Base-by-base conservation (phyloP, 2,888 invertebrate genomes). In the Gandaritis pyraliata region DNA sequence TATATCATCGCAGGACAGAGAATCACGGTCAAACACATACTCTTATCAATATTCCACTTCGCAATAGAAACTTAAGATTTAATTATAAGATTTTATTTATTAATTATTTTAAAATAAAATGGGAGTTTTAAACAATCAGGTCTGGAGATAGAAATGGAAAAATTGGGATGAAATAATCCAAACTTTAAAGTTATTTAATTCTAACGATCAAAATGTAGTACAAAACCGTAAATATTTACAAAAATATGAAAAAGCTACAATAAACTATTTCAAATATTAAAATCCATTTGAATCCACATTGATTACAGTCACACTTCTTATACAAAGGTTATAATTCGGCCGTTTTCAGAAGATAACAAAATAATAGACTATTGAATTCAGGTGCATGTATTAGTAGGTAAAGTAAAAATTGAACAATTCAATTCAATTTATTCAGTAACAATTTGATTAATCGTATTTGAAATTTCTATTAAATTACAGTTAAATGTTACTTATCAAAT, bases 11-110 rank as follows among this genome's bases (percentile, higher is more conserved):
- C 50, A 57, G 43, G 57, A 45, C 50, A 50, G 36, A 38, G 38
- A 38, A 36, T 4, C 12, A 50, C 47, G 46, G 58, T 51, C 12
- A 29, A 39, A 51, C 45, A 51, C 58, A 58, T 51, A 58, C 45
- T 52, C 46, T 46, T 11, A 4, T 39, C 11, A 30, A 18, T 11
- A 36, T n/a, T n/a, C 8, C 33, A 49, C 33, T 12, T 33, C 36
- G 15, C 48, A 36, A 47, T 48, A 30, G 6, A 30, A 48, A 30
- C 15, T 8, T 48, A 15, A 48, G 3, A 29, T 13, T 10, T 48
- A 30, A 15, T 11, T 48, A 48, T 33, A 2, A 48, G n/a, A n/a
- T n/a, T n/a, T n/a, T 23, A 23, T 23, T 23, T 23, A 23, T 23
- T 23, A 23, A 5, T 23, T 23, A 23, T 23, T 23, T 23, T 23